Evolutionary conservation across 2,113 vertebrate genomes (phyloP).

Genomic region (Stercorarius parasiticus): DNA sequence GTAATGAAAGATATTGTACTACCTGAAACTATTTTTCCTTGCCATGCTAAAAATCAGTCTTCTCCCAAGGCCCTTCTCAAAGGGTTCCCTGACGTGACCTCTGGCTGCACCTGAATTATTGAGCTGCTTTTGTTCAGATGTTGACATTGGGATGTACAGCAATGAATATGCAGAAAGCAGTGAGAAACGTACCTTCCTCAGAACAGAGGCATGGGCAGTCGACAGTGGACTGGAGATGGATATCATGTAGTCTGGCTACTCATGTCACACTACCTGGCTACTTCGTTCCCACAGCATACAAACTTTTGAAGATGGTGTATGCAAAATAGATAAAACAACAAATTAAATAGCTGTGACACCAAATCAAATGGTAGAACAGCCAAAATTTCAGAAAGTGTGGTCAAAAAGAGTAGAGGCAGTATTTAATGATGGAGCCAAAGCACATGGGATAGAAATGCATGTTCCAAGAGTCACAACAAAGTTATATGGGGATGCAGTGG

Average conservation of each 20-base stretch:
- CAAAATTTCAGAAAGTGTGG: neutral
- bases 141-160: accelerated
- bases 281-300: neutral
- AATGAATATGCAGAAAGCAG: neutral
- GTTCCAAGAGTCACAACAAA: neutral
- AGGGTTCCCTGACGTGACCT: neutral
- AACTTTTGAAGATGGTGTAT: neutral
- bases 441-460: neutral
- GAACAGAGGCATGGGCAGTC: neutral
- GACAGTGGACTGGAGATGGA: neutral
- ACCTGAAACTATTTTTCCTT: neutral
- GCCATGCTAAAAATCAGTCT: neutral
- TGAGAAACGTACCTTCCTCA: neutral
- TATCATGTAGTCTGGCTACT: accelerated
- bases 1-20: neutral
- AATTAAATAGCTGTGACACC: neutral
- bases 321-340: neutral
- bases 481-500: neutral
- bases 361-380: neutral
- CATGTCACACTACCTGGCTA: neutral
- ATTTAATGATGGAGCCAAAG: neutral
- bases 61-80: neutral
- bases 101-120: neutral
- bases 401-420: neutral
- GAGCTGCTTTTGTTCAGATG: neutral